These are phyloP conservation scores for Cyprinodon variegatus DNA, from an alignment of 2,113 vertebrate genomes.

Conservation along the genomic window DNA sequence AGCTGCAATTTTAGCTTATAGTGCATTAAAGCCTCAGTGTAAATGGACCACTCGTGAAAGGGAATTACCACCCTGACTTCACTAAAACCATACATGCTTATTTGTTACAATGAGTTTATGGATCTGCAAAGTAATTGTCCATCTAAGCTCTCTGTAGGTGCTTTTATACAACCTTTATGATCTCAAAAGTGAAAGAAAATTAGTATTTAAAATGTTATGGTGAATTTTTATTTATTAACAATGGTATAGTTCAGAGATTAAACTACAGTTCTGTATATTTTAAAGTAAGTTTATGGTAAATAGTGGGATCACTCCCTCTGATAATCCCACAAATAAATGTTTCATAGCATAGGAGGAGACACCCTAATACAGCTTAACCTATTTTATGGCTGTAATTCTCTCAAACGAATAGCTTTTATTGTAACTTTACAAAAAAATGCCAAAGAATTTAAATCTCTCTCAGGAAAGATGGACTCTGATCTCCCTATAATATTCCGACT, in stretches of 20 bases:
- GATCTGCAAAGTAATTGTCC: neutral
- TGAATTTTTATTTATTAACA: neutral
- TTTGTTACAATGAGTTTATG: neutral
- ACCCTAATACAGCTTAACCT: neutral
- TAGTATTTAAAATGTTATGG: too few species aligned
- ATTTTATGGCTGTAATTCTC: neutral
- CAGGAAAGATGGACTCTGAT: neutral
- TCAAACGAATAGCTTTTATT: neutral
- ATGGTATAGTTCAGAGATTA: neutral
- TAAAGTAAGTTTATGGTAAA: neutral
- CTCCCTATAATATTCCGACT: neutral
- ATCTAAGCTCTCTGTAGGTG: neutral
- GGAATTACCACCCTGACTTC: neutral
- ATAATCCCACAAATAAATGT: neutral
- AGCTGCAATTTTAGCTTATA: neutral
- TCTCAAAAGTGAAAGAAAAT: neutral
- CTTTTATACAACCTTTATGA: neutral
- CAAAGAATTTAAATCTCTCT: neutral
- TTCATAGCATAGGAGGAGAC: neutral
- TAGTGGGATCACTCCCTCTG: neutral
- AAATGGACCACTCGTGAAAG: neutral
- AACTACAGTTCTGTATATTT: neutral
- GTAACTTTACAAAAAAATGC: neutral
- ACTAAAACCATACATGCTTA: neutral
- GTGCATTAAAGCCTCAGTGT: neutral